phyloP scores from a whole-genome alignment of 1,140 invertebrate genomes.

The Megathymus violae region DNA sequence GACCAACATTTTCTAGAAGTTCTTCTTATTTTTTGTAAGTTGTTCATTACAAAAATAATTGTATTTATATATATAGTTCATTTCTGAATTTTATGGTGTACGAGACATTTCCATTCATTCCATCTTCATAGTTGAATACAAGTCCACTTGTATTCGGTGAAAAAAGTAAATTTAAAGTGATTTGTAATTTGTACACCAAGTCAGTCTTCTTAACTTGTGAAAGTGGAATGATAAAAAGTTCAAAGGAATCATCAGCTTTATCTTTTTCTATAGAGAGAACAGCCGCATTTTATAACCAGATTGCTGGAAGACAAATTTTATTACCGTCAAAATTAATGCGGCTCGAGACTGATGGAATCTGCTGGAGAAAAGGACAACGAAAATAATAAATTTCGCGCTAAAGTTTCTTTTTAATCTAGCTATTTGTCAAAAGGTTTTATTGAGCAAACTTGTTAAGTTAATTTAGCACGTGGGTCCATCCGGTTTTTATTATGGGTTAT shows the following conservation, averaged over 20 bases:
- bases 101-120: too few relatives aligned
- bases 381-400: background rate
- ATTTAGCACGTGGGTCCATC: conserved; percentile 13
- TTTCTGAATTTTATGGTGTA: too few relatives aligned
- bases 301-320: conserved; percentile 26
- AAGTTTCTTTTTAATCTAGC: conserved; percentile 2
- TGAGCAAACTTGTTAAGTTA: conserved; percentile 20
- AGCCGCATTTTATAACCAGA: conserved; percentile 9
- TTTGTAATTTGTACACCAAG: background rate
- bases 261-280: background rate
- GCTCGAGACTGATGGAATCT: background rate
- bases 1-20: too few relatives aligned
- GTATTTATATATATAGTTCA: too few relatives aligned
- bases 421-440: conserved; percentile 27
- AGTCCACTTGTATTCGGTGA: too few relatives aligned
- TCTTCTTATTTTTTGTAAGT: too few relatives aligned
- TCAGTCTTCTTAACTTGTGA: background rate
- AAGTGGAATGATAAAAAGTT: background rate
- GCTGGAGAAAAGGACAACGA: background rate
- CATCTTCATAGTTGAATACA: too few relatives aligned
- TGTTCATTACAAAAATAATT: too few relatives aligned
- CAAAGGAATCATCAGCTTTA: background rate
- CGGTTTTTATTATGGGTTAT: conserved; percentile 23
- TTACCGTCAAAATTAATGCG: conserved; percentile 22
- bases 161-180: too few relatives aligned